A percentile compares a stretch with the other conserved stretches of the same genome.
phyloP scores from a whole-genome alignment of 1,140 invertebrate genomes.

The Microplitis mediator region DNA sequence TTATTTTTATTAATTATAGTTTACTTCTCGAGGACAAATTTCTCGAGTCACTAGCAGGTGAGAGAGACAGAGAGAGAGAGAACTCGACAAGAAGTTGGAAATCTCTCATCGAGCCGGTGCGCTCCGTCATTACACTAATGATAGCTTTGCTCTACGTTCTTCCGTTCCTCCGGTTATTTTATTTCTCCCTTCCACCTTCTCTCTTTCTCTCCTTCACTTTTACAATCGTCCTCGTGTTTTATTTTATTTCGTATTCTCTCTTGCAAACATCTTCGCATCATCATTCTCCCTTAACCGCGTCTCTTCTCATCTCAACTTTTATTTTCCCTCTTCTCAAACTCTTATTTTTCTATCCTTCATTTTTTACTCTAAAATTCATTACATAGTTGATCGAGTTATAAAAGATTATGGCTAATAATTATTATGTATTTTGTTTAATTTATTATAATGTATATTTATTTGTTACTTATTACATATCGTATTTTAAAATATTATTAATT shows the following conservation, averaged over 20 bases:
- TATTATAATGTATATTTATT: neutral
- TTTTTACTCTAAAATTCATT: neutral
- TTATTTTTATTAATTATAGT: constrained; percentile 9
- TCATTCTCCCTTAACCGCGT: constrained; percentile 14
- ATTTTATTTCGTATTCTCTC: neutral
- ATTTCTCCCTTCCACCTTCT: constrained; percentile 25
- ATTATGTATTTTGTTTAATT: neutral
- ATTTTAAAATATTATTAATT: neutral
- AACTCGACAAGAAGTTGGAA: constrained; percentile 28
- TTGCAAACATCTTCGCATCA: constrained; percentile 4
- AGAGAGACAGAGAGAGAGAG: neutral
- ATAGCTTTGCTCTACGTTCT: constrained; percentile 41
- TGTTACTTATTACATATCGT: neutral
- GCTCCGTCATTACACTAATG: constrained; percentile 52
- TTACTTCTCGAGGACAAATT: constrained; percentile 14
- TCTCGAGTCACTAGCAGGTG: neutral
- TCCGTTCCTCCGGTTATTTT: constrained; percentile 32
- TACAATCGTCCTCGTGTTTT: neutral
- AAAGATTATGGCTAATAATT: too few relatives aligned
- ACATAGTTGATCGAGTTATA: too few relatives aligned
- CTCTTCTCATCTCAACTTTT: neutral
- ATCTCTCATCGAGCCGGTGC: constrained; percentile 32
- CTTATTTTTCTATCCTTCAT: neutral
- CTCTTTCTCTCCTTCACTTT: neutral
- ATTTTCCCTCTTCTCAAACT: neutral